Evolutionary conservation across 2,113 vertebrate species (phyloP), one percentile per base, ranked within the genome.

Genomic region (Rattus rattus): DNA sequence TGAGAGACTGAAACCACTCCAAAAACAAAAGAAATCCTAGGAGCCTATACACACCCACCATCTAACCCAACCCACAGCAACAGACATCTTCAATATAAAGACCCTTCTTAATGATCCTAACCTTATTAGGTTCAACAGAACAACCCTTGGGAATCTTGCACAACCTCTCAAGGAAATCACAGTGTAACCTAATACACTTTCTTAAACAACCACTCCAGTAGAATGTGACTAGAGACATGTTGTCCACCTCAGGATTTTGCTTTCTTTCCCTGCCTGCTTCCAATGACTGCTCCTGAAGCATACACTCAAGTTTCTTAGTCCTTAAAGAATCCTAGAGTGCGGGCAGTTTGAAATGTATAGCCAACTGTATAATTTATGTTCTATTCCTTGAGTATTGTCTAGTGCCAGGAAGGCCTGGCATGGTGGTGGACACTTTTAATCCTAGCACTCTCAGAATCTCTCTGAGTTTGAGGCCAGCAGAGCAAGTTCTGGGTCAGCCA

Each of bases 11-110:
- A n/a, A 52, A 88, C 33, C 33, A 19, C 72, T 89, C 72, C 85
- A 70, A 91, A 72, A 91, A 30, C 14, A 87, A 96, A 72, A 52
- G 70, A 56, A 88, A 73, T 80, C 69, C 76, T 89, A 69, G n/a
- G 47, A 92, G 47, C 33, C 49, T 56, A 30, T 26, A 89, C 11
- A 47, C 16, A 90, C 8, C 88, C 30, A 39, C 49, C 63, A 49
- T 3, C 65, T 20, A 72, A 16, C 47, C 43, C 72, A 70, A 43
- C 43, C 43, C 43, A 43, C 52, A 73, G 36, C 61, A 80, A 67
- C 16, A 90, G 19, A 54, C 11, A 83, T 73, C 80, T 69, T 33
- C 36, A 49, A 13, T 52, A 67, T n/a, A 52, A 87, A 36, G 33
- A 24, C 33, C 19, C 30, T 69, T 52, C 85, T 88, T 69, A 14